These are phyloP conservation scores for Notodonta ziczac DNA, from an alignment of 2,888 invertebrate species.

Conservation along the genomic window DNA sequence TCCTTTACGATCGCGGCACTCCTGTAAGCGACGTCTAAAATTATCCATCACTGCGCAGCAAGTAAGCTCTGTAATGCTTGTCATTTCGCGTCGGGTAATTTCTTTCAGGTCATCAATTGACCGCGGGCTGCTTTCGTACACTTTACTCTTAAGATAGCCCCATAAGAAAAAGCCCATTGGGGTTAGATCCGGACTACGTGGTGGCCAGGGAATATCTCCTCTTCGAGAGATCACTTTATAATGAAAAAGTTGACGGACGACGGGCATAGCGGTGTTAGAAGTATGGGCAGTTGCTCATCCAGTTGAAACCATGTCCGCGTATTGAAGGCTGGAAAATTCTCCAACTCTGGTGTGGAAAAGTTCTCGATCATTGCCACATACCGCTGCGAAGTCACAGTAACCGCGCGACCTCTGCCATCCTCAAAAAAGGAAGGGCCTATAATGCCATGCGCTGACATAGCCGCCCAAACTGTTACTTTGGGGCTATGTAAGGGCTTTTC, in stretches of 20 bases:
- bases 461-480: not conserved
- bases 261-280: conserved; percentile 5
- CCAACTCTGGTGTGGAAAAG: conserved; percentile 1
- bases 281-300: conserved; percentile 8
- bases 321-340: conserved; percentile 7
- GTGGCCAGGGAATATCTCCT: conserved; percentile 9
- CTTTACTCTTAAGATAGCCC: conserved; percentile 29
- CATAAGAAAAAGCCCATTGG: conserved; percentile 31
- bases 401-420: not conserved
- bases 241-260: conserved; percentile 5
- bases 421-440: not conserved
- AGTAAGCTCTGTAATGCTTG: conserved; percentile 15
- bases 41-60: conserved; percentile 24
- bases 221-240: conserved; percentile 8
- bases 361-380: not conserved
- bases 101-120: conserved; percentile 22
- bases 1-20: conserved; percentile 19
- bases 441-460: not conserved
- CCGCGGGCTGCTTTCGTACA: conserved; percentile 17
- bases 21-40: conserved; percentile 20
- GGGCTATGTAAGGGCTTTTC: not conserved
- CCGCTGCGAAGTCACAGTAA: not conserved
- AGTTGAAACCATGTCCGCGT: conserved; percentile 6
- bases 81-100: conserved; percentile 23
- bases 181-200: conserved; percentile 26